These are phyloP conservation scores for Laterallus jamaicensis DNA, from an alignment of 2,113 vertebrate species.

Conservation along the genomic window DNA sequence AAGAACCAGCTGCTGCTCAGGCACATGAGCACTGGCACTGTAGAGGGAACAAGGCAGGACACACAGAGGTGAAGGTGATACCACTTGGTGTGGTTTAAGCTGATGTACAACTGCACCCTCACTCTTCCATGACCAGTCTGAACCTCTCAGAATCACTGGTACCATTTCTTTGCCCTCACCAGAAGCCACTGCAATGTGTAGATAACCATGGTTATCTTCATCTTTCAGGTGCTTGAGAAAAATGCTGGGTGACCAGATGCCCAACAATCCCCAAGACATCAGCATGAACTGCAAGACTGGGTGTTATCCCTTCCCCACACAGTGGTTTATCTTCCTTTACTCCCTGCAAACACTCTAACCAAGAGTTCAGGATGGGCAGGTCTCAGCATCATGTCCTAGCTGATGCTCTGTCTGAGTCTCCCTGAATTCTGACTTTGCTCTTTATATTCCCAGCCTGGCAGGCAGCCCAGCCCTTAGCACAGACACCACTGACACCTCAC, in stretches of 20 bases:
- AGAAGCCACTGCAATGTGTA: not conserved
- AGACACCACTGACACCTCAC: not conserved
- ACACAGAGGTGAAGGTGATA: not conserved
- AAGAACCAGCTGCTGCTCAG: not conserved
- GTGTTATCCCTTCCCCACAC: not conserved
- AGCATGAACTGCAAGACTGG: not conserved
- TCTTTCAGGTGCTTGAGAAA: not conserved
- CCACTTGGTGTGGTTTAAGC: not conserved
- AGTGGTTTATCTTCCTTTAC: not conserved
- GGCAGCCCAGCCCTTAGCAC: not conserved
- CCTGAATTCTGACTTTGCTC: not conserved
- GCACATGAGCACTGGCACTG: not conserved
- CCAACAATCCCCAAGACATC: not conserved
- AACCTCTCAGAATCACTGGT: not conserved
- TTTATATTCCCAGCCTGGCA: not conserved
- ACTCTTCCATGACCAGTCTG: not conserved
- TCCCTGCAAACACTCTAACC: not conserved
- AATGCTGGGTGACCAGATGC: not conserved
- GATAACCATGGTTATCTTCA: not conserved
- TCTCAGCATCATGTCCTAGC: rapidly evolving
- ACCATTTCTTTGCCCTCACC: not conserved
- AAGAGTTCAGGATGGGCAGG: not conserved
- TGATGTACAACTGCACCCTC: not conserved
- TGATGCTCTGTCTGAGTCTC: not conserved
- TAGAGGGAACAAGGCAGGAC: not conserved